Evolutionary conservation across 2,888 invertebrate genomes (phyloP), one percentile per base, ranked within the genome.

Genomic region (Augiades crinisus): DNA sequence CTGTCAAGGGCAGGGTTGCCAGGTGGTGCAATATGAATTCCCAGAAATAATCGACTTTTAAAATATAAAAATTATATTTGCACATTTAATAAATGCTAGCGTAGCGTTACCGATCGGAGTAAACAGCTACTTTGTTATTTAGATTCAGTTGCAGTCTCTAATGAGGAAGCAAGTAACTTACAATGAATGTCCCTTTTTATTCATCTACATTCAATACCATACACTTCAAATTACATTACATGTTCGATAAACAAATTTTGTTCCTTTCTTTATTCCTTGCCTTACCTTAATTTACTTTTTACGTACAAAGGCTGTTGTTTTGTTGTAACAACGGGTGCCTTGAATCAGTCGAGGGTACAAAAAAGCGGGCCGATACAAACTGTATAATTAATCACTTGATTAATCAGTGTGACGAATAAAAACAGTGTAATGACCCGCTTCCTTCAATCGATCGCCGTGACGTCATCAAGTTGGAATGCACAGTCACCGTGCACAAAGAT

Each of bases 341-440:
- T 43, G 50, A 43, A 50, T 50, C 50, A 43, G 43, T 17, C 10
- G 50, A 37, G 40, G 47, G 45, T 22, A 51, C 45, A 51, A 51
- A 51, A 51, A 52, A 45, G 45, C 33, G 71, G 67, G 73, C 77
- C 67, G 78, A 84, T 83, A 82, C 77, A 85, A 84, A 83, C 74
- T 78, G 68, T 77, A 78, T 83, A 88, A 89, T 87, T 88, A 89
- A 89, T 89, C 87, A 89, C 80, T 76, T 78, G 82, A 83, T 85
- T 89, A 89, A 89, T 89, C 87, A 89, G 87, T 84, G 87, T 82
- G 83, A 82, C 83, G 86, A 88, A 87, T 88, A 86, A 88, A 86
- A 88, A 86, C 84, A 85, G 80, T 81, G 76, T 87, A 88, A 86
- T 89, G 89, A 87, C 84, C 82, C 78, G 85, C 81, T 89, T 88